Evolutionary conservation across 2,797 vertebrate genomes (phyloP), one percentile per base, ranked within the genome.

Genomic region (Mastacembelus armatus): DNA sequence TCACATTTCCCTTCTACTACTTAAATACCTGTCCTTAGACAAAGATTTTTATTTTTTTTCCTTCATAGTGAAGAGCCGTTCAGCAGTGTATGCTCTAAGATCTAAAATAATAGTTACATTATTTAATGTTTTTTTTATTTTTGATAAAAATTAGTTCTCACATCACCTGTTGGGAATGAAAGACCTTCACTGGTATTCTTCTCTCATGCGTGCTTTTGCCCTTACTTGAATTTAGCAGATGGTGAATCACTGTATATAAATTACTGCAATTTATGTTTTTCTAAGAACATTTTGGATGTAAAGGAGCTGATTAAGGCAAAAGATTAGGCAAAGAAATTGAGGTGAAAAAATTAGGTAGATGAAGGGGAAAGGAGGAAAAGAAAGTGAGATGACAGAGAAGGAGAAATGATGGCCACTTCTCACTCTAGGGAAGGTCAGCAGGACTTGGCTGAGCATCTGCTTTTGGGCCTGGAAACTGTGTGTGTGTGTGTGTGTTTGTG

Each of bases 381-480:
- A 36, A 10, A 22, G n/a, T 15, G 12, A 29, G 24, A 10, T 24
- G 29, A 50, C 2, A 9, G 32, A 48, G 12, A 30, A 29, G 2
- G 35, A 51, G 55, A 32, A 44, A 19, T 29, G 66, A 38, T 29
- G 58, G 69, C 18, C 32, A 43, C 39, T 27, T 65, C 32, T 70
- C 40, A 55, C 78, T 81, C 66, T 16, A 10, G 62, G 83, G 84
- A 84, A 88, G 85, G 78, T 85, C 78, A 68, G 74, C 30, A 26
- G 52, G 69, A 61, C 40, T 63, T 29, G 44, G 47, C 36, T 72
- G 21, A 5, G 33, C 45, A 38, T 54, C 49, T 50, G 52, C 49
- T 70, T 63, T 47, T 24, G 24, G 52, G 60, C 47, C 12, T 71
- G 52, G 71, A 50, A 52, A 66, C 30, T 21, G 16, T 49, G 45